Evolutionary conservation across 2,888 invertebrate species (phyloP), one percentile per base, ranked within the genome.

Genomic region (Alviniconcha strummeri): DNA sequence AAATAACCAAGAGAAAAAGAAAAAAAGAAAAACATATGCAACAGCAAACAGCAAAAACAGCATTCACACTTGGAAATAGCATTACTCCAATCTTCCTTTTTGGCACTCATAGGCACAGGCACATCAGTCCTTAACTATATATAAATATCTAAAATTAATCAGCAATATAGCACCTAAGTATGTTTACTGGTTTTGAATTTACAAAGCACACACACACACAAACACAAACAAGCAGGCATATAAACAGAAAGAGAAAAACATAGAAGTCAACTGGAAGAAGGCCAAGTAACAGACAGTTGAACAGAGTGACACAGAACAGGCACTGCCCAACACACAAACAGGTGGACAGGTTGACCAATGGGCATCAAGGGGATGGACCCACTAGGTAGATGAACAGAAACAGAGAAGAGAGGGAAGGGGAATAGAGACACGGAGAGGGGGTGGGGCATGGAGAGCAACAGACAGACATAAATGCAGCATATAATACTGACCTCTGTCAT

Each of bases 401-500:
- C 11, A 64, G 9, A 64, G 64, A 64, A 64, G 9, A 64, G 64
- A 64, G 15, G 15, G 64, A 64, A 1, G 15, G 64, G 15, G 11
- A 64, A 64, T 2, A 64, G 11, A 64, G 64, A 64, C 15, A 64
- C 11, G 4, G 9, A 13, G 64, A 4, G 9, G 15, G 64, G 64
- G 9, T 4, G 19, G 6, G 19, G 36, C 36, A 36, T n/a, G 19
- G 64, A 4, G 15, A 71, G 7, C 2, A 8, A 71, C 71, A 71
- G 7, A 71, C 71, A 71, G 7, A 71, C 17, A 71, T 15, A 74
- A 19, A 74, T 15, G 52, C 74, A 54, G 36, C 36, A 36, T 36
- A 36, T 36, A 36, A 36, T 60, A 60, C 76, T 17, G 6, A 76
- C 76, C 67, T 76, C 64, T 8, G 76, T 64, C 82, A 82, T 76